Conservation (phyloP, 2,113 vertebrate species). For the Pelusios castaneus region DNA sequence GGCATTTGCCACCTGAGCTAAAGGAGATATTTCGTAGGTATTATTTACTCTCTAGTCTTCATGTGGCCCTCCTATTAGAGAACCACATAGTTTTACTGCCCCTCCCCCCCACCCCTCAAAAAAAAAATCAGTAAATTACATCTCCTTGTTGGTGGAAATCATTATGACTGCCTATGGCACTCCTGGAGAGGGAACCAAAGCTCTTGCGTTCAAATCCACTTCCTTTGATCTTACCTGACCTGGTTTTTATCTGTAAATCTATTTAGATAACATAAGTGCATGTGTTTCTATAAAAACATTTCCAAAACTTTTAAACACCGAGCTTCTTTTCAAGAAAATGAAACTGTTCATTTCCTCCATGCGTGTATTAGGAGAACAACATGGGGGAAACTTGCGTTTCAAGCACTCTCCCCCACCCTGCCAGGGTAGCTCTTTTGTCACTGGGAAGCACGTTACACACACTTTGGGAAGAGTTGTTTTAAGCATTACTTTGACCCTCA, state of each 20-base stretch:
- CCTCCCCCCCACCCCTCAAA: too few relatives aligned
- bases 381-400: background rate
- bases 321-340: background rate
- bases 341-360: background rate
- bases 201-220: background rate
- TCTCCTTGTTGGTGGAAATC: background rate
- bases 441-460: background rate
- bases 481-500: conserved; percentile 4
- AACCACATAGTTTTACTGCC: background rate
- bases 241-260: background rate
- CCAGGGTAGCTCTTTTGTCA: background rate
- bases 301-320: background rate
- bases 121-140: background rate
- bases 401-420: background rate
- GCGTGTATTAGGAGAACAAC: background rate
- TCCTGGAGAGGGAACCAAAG: background rate
- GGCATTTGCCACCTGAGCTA: rapidly evolving
- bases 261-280: background rate
- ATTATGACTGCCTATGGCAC: background rate
- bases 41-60: background rate
- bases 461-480: background rate
- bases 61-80: background rate
- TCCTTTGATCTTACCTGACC: background rate
- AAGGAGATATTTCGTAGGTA: background rate
- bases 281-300: background rate